These are phyloP conservation scores for Arge pagana DNA, from an alignment of 2,888 invertebrate species.

Conservation along the genomic window DNA sequence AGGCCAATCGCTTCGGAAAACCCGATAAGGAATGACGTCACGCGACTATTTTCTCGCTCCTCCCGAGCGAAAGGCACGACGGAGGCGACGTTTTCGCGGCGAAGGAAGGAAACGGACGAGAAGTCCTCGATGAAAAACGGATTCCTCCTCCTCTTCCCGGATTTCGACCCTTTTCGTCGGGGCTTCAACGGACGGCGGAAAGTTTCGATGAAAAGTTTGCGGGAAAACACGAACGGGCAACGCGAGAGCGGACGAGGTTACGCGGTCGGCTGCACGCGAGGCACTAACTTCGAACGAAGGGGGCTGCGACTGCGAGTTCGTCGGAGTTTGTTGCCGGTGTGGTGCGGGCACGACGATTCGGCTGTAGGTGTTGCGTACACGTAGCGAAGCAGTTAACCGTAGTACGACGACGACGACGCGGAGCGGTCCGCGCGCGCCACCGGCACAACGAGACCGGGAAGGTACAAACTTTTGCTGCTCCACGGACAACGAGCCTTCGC, in stretches of 20 bases:
- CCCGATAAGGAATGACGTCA: too few relatives aligned
- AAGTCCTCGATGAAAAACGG: too few relatives aligned
- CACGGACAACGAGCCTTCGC: background rate
- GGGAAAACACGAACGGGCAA: background rate
- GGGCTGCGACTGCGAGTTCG: background rate
- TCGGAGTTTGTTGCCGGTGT: background rate
- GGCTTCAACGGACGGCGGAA: background rate
- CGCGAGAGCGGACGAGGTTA: slow-evolving; percentile 13
- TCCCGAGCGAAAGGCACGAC: too few relatives aligned
- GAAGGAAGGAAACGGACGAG: too few relatives aligned
- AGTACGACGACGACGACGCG: too few relatives aligned
- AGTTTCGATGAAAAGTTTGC: slow-evolving; percentile 1
- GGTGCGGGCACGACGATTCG: slow-evolving; percentile 18
- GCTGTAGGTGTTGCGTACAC: background rate
- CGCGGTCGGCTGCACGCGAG: slow-evolving; percentile 24
- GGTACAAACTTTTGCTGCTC: slow-evolving; percentile 13
- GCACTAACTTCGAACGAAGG: slow-evolving; percentile 20
- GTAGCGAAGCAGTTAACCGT: background rate
- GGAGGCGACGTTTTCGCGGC: too few relatives aligned
- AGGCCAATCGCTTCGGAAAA: too few relatives aligned
- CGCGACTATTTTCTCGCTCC: background rate
- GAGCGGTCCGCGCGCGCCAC: too few relatives aligned
- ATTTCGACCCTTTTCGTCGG: background rate
- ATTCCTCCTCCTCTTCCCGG: slow-evolving; percentile 21
- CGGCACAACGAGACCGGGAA: too few relatives aligned